These are phyloP conservation scores for Bathynomus jamesi DNA, from an alignment of 1,140 invertebrate species.

Conservation along the genomic window DNA sequence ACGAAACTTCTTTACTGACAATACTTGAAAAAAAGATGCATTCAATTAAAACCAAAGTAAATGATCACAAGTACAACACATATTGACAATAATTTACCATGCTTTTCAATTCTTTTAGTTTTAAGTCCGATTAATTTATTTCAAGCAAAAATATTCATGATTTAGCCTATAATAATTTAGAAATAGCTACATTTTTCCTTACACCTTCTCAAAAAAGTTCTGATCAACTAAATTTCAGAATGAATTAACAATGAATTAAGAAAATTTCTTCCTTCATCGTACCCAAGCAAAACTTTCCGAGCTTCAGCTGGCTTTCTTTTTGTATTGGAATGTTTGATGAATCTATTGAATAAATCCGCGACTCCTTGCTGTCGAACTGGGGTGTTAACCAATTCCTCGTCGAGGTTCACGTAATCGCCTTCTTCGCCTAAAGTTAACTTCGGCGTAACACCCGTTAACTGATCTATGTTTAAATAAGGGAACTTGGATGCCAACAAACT, in stretches of 20 bases:
- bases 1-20: conserved; percentile 20
- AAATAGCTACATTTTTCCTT: no score
- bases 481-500: conserved; percentile 11
- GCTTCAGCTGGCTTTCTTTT: conserved; percentile 24
- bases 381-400: conserved; percentile 10
- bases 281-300: conserved; percentile 39
- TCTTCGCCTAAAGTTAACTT: conserved; percentile 19
- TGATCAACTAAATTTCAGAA: not conserved
- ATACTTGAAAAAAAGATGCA: conserved; percentile 10
- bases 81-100: no score
- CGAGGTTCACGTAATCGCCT: conserved; percentile 23
- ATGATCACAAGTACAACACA: not conserved
- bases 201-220: no score
- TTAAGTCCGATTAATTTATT: no score
- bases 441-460: conserved; percentile 16
- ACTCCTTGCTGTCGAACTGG: conserved; percentile 33
- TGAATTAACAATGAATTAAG: not conserved
- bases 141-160: not conserved
- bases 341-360: conserved; percentile 36
- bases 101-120: no score
- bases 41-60: no score
- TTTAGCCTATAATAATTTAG: no score
- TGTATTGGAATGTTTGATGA: conserved; percentile 23
- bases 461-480: conserved; percentile 9
- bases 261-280: no score